Conservation (phyloP, 2,888 invertebrate species). For the Rotaria macrura region DNA sequence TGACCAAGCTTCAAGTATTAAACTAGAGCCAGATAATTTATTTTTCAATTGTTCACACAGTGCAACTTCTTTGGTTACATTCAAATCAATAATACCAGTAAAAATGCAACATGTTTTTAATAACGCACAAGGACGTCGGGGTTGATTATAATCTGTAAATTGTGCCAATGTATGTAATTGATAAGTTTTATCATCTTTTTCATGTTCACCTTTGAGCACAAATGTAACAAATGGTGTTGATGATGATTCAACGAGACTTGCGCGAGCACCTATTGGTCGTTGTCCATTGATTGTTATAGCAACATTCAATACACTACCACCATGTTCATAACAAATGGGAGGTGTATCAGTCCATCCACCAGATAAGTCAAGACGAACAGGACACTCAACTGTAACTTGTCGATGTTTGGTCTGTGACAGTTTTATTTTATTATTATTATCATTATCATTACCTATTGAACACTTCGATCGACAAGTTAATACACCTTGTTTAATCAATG, state of each 20-base stretch:
- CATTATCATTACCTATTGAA: background rate
- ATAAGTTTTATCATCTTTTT: slow-evolving; percentile 25
- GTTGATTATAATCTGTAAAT: slow-evolving; percentile 50
- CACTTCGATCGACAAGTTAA: background rate
- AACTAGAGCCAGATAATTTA: slow-evolving; percentile 46
- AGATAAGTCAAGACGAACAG: slow-evolving; percentile 53
- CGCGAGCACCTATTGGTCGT: slow-evolving; percentile 52
- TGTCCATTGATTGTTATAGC: slow-evolving; percentile 52
- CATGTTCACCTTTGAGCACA: slow-evolving; percentile 10
- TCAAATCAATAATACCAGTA: slow-evolving; percentile 46
- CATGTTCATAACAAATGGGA: slow-evolving; percentile 55
- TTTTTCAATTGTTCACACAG: slow-evolving; percentile 43
- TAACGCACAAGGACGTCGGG: slow-evolving; percentile 50
- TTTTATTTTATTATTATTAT: background rate
- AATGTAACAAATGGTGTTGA: slow-evolving; percentile 14
- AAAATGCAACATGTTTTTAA: slow-evolving; percentile 52
- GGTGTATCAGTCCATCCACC: slow-evolving; percentile 58
- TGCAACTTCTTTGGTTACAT: slow-evolving; percentile 35
- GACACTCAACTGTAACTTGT: slow-evolving; percentile 51
- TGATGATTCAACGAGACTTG: slow-evolving; percentile 23
- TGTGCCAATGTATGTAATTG: slow-evolving; percentile 41
- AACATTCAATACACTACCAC: slow-evolving; percentile 51
- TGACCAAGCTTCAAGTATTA: slow-evolving; percentile 52
- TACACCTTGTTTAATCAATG: slow-evolving; percentile 38
- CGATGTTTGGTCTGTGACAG: background rate